These are phyloP conservation scores for Hydractinia symbiolongicarpus DNA, from an alignment of 30 jellyfish, hydroid and myxozoan genomes.

Conservation along the genomic window DNA sequence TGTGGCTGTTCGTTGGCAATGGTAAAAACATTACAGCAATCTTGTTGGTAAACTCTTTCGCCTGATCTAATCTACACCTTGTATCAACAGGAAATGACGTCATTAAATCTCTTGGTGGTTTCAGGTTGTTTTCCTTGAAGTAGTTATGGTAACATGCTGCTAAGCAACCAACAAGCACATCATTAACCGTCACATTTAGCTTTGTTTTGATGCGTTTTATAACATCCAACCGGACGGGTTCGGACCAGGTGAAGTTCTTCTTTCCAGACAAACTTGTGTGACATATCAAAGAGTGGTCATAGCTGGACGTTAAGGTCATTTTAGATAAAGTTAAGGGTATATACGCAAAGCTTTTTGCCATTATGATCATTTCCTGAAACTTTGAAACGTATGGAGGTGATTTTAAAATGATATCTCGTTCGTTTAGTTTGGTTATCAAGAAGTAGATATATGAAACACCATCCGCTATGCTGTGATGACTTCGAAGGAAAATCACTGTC, in stretches of 20 bases:
- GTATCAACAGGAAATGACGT: constrained; percentile 6
- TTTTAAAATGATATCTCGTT: background rate
- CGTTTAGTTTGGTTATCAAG: constrained; percentile 1
- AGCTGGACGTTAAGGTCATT: background rate
- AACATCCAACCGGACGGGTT: constrained; percentile 7
- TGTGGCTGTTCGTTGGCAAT: background rate
- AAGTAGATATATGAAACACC: background rate
- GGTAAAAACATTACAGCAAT: background rate
- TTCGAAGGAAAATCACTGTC: constrained; percentile 3
- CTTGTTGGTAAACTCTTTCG: constrained; percentile 5
- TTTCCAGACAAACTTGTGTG: background rate
- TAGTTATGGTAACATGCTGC: constrained; percentile 3
- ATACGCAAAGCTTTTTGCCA: background rate
- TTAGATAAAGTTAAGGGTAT: background rate
- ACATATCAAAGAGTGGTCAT: background rate
- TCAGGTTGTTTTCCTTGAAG: background rate
- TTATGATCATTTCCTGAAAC: background rate
- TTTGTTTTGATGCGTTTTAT: constrained; percentile 8
- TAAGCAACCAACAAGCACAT: constrained; percentile 20
- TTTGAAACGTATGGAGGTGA: background rate
- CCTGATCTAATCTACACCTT: constrained; percentile 6
- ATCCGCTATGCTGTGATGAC: constrained; percentile 11
- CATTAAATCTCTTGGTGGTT: background rate
- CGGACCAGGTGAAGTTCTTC: background rate
- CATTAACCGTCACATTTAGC: constrained; percentile 14